Conservation (phyloP, 2,113 vertebrate genomes). For the Oplegnathus fasciatus region DNA sequence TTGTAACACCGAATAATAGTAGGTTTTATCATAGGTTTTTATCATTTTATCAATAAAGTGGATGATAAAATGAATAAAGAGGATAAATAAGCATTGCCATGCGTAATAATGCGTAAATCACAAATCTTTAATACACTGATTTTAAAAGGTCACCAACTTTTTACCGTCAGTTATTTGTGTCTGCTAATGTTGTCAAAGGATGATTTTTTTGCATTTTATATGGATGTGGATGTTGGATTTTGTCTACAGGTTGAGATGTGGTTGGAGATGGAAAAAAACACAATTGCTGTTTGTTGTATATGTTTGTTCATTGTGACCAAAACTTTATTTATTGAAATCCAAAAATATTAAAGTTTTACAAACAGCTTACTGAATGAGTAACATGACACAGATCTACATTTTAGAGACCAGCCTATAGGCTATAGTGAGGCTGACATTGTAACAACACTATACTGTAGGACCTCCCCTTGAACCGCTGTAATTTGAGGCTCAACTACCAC, state of each 20-base stretch:
- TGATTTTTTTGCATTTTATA: neutral
- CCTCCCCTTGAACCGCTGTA: conserved; percentile 90
- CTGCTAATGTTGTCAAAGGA: neutral
- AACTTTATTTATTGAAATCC: neutral
- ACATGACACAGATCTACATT: neutral
- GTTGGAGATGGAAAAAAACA: neutral
- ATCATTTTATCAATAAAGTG: neutral
- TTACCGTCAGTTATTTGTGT: neutral
- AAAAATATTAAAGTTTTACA: neutral
- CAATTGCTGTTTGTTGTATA: neutral
- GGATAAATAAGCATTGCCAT: no score
- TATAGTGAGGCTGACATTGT: conserved; percentile 2
- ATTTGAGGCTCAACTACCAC: conserved; percentile 87
- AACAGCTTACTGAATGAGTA: neutral
- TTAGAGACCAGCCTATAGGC: neutral
- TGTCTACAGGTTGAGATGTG: neutral
- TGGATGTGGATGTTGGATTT: neutral
- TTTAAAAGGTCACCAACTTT: neutral
- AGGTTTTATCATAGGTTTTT: neutral
- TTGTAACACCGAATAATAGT: neutral
- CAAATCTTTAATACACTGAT: neutral
- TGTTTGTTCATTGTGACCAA: neutral
- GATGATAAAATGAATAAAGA: neutral
- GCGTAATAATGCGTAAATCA: neutral
- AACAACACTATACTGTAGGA: conserved; percentile 84